Conservation (phyloP, 2,797 vertebrate genomes). For the Pachyuromys duprasi region DNA sequence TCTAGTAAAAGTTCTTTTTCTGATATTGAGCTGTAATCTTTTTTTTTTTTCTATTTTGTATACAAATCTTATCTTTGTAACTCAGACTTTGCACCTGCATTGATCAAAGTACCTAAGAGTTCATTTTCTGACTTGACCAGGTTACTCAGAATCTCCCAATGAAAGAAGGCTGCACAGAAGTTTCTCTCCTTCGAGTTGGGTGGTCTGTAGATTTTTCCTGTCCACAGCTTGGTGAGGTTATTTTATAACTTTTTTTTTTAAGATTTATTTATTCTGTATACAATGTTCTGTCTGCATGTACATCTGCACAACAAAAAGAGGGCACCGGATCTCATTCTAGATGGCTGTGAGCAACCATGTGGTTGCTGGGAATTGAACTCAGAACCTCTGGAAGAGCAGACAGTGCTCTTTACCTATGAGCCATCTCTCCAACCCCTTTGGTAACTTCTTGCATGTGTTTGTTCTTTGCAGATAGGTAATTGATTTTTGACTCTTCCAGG, state of each 20-base stretch:
- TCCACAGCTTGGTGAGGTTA: constrained; percentile 92
- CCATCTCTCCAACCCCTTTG: background rate
- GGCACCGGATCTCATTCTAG: no score
- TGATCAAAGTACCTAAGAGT: constrained; percentile 31
- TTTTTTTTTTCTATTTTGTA: background rate
- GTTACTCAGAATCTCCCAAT: constrained; percentile 89
- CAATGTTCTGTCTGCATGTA: no score
- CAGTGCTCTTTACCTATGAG: no score
- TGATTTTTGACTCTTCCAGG: constrained; percentile 85
- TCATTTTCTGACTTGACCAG: constrained; percentile 77
- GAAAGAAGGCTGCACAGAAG: constrained; percentile 83
- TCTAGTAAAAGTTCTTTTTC: background rate
- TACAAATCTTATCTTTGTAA: constrained; percentile 38
- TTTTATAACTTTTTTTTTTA: background rate
- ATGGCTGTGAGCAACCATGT: no score
- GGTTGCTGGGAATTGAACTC: no score
- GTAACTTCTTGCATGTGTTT: background rate
- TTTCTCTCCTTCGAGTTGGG: constrained; percentile 91
- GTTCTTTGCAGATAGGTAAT: background rate
- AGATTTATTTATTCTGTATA: no score
- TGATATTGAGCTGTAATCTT: background rate
- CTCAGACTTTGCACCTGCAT: background rate
- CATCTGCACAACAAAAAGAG: no score
- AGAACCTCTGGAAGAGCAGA: no score
- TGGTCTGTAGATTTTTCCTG: constrained; percentile 91